phyloP scores from a whole-genome alignment of 2,797 vertebrate genomes.

The Scolopax rusticola region DNA sequence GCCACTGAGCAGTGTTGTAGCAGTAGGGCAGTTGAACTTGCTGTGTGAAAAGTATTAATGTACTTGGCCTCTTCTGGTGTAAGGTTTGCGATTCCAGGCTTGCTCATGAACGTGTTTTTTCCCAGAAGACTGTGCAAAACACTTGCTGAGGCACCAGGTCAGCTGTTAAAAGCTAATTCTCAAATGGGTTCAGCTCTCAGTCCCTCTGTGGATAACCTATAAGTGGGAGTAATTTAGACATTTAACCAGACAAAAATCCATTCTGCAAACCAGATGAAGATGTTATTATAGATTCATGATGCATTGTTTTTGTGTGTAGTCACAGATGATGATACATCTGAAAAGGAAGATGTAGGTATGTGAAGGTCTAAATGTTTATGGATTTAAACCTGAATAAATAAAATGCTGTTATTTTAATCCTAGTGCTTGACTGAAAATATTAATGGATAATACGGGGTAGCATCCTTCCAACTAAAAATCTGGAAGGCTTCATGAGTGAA shows the following conservation, averaged over 20 bases:
- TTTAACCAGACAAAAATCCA: conserved; percentile 68
- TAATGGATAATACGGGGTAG: background rate
- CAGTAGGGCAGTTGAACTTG: conserved; percentile 61
- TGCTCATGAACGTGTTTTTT: conserved; percentile 54
- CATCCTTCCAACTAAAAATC: background rate
- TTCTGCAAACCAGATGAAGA: conserved; percentile 46
- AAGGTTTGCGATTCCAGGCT: conserved; percentile 25
- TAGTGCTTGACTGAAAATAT: conserved; percentile 45
- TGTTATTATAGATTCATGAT: conserved; percentile 69
- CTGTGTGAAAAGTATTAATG: background rate
- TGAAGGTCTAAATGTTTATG: conserved; percentile 50
- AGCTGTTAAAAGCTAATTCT: conserved; percentile 74
- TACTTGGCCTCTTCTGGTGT: conserved; percentile 26
- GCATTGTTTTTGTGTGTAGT: conserved; percentile 57
- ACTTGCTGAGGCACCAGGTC: conserved; percentile 63
- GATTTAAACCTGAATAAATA: conserved; percentile 60
- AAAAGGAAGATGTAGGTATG: conserved; percentile 6
- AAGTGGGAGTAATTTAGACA: conserved; percentile 72
- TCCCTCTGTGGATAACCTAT: conserved; percentile 69
- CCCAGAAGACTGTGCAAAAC: conserved; percentile 36
- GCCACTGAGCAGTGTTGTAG: conserved; percentile 43
- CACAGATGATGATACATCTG: conserved; percentile 51
- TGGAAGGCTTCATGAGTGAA: background rate
- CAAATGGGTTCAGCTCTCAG: conserved; percentile 60
- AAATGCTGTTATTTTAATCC: conserved; percentile 67